Evolutionary conservation across 1,140 invertebrate species (phyloP).

Genomic region (Tetramorium parvispinum): DNA sequence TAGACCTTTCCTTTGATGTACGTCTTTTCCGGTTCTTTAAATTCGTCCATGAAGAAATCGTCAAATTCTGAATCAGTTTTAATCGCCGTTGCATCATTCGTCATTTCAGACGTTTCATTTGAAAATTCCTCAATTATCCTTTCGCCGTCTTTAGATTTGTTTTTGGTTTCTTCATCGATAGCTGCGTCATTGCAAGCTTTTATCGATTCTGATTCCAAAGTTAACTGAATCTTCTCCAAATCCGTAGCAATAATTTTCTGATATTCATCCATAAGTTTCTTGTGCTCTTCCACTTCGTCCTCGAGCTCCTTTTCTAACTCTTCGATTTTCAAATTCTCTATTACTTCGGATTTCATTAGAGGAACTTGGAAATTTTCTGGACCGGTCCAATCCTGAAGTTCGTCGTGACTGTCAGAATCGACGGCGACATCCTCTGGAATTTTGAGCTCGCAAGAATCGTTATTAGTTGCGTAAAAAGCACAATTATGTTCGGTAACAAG

Average conservation of each 20-base stretch:
- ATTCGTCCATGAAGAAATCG: constrained; percentile 24
- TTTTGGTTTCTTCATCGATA: constrained; percentile 1
- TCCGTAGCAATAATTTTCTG: constrained; percentile 7
- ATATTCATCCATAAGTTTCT: constrained; percentile 48
- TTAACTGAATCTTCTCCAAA: background rate
- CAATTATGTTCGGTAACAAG: constrained; percentile 38
- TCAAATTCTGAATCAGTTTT: constrained; percentile 41
- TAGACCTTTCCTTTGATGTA: constrained; percentile 77
- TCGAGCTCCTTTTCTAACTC: background rate
- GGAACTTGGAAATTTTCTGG: constrained; percentile 54
- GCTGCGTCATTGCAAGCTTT: background rate
- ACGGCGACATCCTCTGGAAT: background rate
- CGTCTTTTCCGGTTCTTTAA: constrained; percentile 33
- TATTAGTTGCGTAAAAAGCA: background rate
- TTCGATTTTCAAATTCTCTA: constrained; percentile 57
- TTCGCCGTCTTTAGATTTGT: background rate
- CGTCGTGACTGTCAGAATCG: constrained; percentile 44
- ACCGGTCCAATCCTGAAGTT: background rate
- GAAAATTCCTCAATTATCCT: background rate
- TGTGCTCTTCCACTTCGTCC: constrained; percentile 32
- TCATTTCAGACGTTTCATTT: background rate
- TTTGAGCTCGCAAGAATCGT: background rate
- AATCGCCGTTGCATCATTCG: background rate
- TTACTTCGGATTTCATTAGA: constrained; percentile 62
- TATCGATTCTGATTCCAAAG: background rate